A percentile compares a stretch with the other conserved stretches of the same genome.
phyloP scores from a whole-genome alignment of 2,113 vertebrate species.

The Phalacrocorax aristotelis region DNA sequence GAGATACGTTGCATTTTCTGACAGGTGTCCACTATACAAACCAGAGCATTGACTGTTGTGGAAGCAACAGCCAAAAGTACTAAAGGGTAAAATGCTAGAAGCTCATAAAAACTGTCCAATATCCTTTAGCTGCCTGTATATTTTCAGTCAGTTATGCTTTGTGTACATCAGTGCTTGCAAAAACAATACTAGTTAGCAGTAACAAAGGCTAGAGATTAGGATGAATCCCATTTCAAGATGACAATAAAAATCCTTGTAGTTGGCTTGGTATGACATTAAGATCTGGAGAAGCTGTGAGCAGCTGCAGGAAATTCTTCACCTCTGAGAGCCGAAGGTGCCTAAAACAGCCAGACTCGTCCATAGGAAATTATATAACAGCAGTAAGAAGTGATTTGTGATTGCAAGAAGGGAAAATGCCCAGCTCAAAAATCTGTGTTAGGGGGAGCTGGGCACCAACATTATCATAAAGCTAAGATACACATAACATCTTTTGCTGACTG shows the following conservation, averaged over 20 bases:
- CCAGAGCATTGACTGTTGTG: neutral
- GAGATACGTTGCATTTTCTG: fast-evolving
- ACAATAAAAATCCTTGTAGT: neutral
- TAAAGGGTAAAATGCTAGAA: neutral
- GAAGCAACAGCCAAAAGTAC: neutral
- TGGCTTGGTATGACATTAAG: neutral
- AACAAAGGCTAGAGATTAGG: neutral
- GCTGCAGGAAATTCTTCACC: neutral
- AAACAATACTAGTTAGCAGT: neutral
- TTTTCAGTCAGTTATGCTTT: neutral
- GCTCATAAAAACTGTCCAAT: neutral
- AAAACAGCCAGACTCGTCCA: neutral
- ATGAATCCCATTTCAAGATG: neutral
- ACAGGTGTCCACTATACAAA: neutral
- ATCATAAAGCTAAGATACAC: neutral
- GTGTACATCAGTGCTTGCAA: neutral
- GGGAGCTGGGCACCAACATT: neutral
- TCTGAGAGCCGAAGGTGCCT: neutral
- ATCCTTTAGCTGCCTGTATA: neutral
- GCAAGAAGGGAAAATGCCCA: neutral
- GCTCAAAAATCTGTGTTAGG: neutral
- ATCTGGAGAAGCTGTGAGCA: neutral
- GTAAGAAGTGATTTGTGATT: neutral
- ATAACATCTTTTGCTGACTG: neutral
- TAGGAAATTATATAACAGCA: neutral